Conservation (phyloP, 1,140 invertebrate species). For the Cryptotermes secundus region DNA sequence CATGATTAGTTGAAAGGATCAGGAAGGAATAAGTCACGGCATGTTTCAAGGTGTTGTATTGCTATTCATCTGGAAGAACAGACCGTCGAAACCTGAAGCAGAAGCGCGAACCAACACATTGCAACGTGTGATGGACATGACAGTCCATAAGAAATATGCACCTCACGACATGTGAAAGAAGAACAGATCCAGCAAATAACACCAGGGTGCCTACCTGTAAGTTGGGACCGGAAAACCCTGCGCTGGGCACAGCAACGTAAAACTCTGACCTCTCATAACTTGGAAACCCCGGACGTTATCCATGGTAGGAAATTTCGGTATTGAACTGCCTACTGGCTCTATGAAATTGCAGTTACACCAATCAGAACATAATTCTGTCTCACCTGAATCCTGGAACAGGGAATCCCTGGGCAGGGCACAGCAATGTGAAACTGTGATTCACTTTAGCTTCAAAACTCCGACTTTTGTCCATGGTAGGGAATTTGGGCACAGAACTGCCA, state of each 20-base stretch:
- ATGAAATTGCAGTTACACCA: constrained; percentile 37
- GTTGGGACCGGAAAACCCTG: constrained; percentile 36
- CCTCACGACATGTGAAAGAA: too few relatives aligned
- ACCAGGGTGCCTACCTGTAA: constrained; percentile 36
- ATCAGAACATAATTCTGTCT: constrained; percentile 33
- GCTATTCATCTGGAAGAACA: too few relatives aligned
- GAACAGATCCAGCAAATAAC: too few relatives aligned
- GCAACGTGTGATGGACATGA: too few relatives aligned
- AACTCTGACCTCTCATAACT: constrained; percentile 41
- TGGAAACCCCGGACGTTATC: constrained; percentile 56
- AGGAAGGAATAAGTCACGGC: too few relatives aligned
- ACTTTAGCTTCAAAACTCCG: constrained; percentile 41
- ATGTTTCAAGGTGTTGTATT: too few relatives aligned
- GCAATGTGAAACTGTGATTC: constrained; percentile 52
- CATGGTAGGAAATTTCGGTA: constrained; percentile 39
- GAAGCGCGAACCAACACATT: too few relatives aligned
- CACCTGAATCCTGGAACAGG: constrained; percentile 73
- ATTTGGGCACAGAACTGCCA: constrained; percentile 70
- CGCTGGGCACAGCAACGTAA: constrained; percentile 36
- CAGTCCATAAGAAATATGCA: too few relatives aligned
- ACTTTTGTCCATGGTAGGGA: constrained; percentile 56
- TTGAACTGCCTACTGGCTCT: constrained; percentile 43
- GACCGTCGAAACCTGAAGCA: too few relatives aligned
- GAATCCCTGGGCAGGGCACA: constrained; percentile 68
- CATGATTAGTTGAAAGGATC: too few relatives aligned